Evolutionary conservation across 64 coral and sea anemone genomes (phyloP).

Genomic region (Porites australiensis): DNA sequence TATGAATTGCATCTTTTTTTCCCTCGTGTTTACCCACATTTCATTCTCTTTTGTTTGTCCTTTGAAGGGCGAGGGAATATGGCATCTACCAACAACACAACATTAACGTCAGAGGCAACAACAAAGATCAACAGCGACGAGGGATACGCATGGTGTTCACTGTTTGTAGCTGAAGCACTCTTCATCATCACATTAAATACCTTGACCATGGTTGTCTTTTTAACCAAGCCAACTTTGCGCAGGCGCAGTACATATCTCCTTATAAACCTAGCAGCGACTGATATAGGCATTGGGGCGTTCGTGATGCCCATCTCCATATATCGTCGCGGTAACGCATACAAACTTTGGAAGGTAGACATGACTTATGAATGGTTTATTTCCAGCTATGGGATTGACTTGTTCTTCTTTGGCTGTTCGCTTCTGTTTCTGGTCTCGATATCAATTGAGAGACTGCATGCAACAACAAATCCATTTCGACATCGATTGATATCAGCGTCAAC

Average conservation of each 20-base stretch:
- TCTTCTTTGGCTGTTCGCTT: constrained; percentile 26
- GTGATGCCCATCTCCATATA: constrained; percentile 2
- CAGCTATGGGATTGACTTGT: constrained; percentile 1
- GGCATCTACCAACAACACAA: background rate
- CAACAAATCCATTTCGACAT: constrained; percentile 14
- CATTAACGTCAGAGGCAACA: background rate
- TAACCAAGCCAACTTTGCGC: background rate
- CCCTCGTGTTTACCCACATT: no score
- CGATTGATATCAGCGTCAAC: background rate
- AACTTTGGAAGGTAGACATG: background rate
- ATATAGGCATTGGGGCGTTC: background rate
- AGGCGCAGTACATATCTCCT: constrained; percentile 38
- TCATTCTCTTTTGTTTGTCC: no score
- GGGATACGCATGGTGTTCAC: constrained; percentile 20
- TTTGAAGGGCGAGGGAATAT: background rate
- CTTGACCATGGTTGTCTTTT: constrained; percentile 2
- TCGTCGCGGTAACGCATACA: constrained; percentile 3
- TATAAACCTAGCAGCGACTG: constrained; percentile 21
- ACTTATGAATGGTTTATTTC: background rate
- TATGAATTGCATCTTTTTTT: no score
- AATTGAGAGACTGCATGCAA: constrained; percentile 33
- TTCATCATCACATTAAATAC: constrained; percentile 9
- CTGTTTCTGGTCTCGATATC: constrained; percentile 28
- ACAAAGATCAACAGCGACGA: background rate
- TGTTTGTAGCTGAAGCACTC: constrained; percentile 4